Evolutionary conservation across 2,797 vertebrate genomes (phyloP).

Genomic region (Bufotes viridis): DNA sequence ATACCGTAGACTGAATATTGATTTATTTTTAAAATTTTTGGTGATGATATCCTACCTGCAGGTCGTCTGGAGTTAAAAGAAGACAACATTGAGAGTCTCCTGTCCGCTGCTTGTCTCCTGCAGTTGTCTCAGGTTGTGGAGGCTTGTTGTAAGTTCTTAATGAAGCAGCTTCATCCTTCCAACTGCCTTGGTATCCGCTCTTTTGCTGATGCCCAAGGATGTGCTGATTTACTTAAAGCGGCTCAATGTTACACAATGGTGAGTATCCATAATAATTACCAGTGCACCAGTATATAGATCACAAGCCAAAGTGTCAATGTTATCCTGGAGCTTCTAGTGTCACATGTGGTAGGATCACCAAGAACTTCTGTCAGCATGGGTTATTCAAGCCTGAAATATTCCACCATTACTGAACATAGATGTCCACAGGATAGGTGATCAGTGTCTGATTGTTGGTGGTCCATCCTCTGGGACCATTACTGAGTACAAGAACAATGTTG

Average conservation of each 20-base stretch:
- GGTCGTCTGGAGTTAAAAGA: constrained; percentile 95
- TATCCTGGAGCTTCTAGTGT: background rate
- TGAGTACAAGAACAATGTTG: too few species aligned
- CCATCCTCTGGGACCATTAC: too few species aligned
- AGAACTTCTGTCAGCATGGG: background rate
- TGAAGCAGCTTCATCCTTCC: constrained; percentile 98
- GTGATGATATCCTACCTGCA: constrained; percentile 66
- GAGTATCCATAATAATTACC: constrained; percentile 65
- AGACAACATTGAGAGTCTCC: constrained; percentile 94
- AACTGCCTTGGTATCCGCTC: constrained; percentile 97
- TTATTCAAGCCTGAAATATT: too few species aligned
- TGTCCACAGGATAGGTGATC: too few species aligned
- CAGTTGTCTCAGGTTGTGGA: constrained; percentile 94
- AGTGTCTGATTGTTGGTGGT: too few species aligned
- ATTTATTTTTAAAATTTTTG: too few species aligned
- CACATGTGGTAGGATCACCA: background rate
- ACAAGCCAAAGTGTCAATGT: background rate
- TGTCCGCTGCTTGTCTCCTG: constrained; percentile 94
- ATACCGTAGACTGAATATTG: background rate
- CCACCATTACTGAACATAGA: too few species aligned
- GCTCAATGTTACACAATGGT: constrained; percentile 98
- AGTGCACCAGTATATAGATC: background rate
- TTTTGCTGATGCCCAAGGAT: constrained; percentile 95
- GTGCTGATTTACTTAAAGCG: constrained; percentile 92
- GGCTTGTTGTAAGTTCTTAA: constrained; percentile 94